Conservation (phyloP, 2,113 vertebrate genomes). For the Oriolus oriolus region DNA sequence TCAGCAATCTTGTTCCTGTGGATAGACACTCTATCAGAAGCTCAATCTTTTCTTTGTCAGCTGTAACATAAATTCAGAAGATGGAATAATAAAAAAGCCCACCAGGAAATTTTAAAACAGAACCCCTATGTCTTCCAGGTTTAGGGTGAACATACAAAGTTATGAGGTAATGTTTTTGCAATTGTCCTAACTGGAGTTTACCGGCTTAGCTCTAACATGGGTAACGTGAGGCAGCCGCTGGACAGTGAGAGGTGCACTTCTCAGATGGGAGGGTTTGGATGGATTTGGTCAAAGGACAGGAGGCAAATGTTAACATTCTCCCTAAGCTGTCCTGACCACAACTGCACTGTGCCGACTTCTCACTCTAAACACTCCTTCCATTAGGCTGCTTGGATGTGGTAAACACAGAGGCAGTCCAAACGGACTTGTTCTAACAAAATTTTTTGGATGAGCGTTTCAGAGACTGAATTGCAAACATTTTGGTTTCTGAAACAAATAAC, state of each 20-base stretch:
- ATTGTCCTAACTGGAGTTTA: not conserved
- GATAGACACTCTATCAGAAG: not conserved
- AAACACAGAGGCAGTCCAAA: not conserved
- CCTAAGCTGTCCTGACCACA: not conserved
- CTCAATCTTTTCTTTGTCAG: not conserved
- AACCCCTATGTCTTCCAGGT: not conserved
- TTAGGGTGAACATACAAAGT: not conserved
- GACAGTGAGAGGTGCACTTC: not conserved
- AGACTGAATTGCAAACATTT: not conserved
- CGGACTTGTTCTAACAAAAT: not conserved
- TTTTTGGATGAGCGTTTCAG: not conserved
- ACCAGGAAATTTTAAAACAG: not conserved
- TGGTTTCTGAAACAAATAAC: not conserved
- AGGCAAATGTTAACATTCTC: not conserved
- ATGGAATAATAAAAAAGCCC: not conserved
- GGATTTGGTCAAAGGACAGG: not conserved
- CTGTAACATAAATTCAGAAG: not conserved
- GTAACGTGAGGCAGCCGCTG: not conserved
- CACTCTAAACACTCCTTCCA: slow-evolving; percentile 8
- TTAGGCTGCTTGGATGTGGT: not conserved
- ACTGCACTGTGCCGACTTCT: not conserved
- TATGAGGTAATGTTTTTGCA: not conserved
- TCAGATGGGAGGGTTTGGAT: not conserved
- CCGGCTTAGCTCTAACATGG: not conserved
- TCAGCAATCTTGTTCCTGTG: not conserved